phyloP scores from a whole-genome alignment of 92 coral and sea anemone genomes.

The Bergia puertoricense region DNA sequence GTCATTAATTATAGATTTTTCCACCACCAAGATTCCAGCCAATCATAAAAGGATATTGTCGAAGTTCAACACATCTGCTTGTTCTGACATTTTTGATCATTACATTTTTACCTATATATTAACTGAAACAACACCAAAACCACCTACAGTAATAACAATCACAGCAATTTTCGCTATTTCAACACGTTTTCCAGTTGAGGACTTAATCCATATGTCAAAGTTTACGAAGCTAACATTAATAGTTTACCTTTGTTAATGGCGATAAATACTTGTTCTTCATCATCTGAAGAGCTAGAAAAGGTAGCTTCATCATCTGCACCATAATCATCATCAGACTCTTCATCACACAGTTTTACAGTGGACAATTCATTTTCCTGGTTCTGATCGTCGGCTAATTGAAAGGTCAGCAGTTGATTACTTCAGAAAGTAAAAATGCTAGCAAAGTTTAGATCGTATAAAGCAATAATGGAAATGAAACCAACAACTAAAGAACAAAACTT shows the following conservation, averaged over 20 bases:
- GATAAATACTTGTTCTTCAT: background rate
- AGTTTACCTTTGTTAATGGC: background rate
- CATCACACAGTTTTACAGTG: background rate
- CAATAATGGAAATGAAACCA: background rate
- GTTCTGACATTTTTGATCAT: background rate
- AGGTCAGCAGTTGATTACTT: background rate
- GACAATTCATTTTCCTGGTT: background rate
- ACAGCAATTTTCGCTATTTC: background rate
- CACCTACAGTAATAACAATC: background rate
- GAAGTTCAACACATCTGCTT: background rate
- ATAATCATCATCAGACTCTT: slow-evolving; percentile 25
- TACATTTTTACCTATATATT: background rate
- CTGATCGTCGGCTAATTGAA: slow-evolving; percentile 6
- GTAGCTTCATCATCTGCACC: slow-evolving; percentile 31
- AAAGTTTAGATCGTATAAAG: background rate
- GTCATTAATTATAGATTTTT: no score
- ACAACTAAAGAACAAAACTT: background rate
- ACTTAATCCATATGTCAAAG: background rate
- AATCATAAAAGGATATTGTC: background rate
- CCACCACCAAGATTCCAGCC: no score
- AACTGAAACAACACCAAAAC: background rate
- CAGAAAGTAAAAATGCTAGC: background rate
- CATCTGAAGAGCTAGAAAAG: slow-evolving; percentile 5
- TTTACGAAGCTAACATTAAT: background rate
- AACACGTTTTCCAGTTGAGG: no score